A percentile compares a stretch with the other conserved stretches of the same genome.
These are phyloP conservation scores for Tragelaphus imberbis DNA, from an alignment of 2,113 vertebrate genomes.

Conservation along the genomic window DNA sequence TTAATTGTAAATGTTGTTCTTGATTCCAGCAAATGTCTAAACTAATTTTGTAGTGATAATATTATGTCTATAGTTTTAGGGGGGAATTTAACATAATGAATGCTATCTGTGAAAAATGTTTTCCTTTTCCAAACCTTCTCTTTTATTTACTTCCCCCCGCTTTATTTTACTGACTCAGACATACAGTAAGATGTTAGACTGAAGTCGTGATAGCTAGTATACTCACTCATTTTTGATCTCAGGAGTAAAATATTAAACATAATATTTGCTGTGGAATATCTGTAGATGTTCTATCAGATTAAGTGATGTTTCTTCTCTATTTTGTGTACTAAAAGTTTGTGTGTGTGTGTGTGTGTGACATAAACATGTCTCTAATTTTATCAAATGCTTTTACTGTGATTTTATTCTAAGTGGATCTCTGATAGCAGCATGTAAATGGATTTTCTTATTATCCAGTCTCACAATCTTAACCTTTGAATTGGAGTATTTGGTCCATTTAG, in stretches of 20 bases:
- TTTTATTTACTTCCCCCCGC: not conserved
- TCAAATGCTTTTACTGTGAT: not conserved
- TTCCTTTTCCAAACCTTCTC: not conserved
- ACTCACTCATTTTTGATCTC: not conserved
- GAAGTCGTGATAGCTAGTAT: not conserved
- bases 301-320: not conserved
- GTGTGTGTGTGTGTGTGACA: not conserved
- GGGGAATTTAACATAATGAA: not conserved
- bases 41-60: not conserved
- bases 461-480: not conserved
- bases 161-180: not conserved
- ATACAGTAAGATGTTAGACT: not conserved
- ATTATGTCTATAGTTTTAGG: not conserved
- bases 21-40: not conserved
- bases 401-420: not conserved
- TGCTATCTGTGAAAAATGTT: not conserved
- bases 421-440: not conserved
- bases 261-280: not conserved
- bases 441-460: not conserved
- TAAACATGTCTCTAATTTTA: not conserved
- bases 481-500: not conserved
- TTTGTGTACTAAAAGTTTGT: not conserved
- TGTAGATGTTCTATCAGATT: not conserved
- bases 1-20: not conserved
- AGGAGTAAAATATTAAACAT: not conserved